Evolutionary conservation across 1,140 invertebrate genomes (phyloP).

Genomic region (Gryon sp.): DNA sequence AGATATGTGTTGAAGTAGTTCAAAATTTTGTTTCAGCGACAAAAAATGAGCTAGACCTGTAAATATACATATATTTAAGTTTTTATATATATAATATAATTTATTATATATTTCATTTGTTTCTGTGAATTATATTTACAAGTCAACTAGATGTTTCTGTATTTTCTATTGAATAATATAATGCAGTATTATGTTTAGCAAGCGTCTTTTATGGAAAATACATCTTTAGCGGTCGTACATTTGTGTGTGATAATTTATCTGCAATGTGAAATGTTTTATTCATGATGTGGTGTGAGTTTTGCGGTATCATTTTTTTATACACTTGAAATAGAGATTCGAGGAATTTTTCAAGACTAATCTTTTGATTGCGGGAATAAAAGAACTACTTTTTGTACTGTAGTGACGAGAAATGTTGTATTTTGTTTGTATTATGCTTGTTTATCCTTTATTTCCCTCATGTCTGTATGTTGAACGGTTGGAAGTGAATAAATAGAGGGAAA

Average conservation of each 20-base stretch:
- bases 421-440: slow-evolving; percentile 4
- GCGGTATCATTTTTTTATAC: slow-evolving; percentile 33
- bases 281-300: slow-evolving; percentile 40
- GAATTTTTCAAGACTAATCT: slow-evolving; percentile 28
- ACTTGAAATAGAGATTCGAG: slow-evolving; percentile 23
- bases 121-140: slow-evolving; percentile 54
- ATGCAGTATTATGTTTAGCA: slow-evolving; percentile 44
- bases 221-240: slow-evolving; percentile 42
- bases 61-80: slow-evolving; percentile 18
- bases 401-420: slow-evolving; percentile 35
- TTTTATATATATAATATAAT: slow-evolving; percentile 9
- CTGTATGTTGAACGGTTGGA: neutral
- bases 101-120: slow-evolving; percentile 7
- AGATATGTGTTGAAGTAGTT: slow-evolving; percentile 61
- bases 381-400: slow-evolving; percentile 58
- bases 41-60: slow-evolving; percentile 34
- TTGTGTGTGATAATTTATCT: slow-evolving; percentile 19
- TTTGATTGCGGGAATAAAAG: slow-evolving; percentile 39
- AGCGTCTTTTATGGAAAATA: slow-evolving; percentile 58
- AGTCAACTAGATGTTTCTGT: slow-evolving; percentile 16
- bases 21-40: slow-evolving; percentile 31
- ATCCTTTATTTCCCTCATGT: neutral
- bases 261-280: slow-evolving; percentile 36
- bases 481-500: slow-evolving; percentile 30
- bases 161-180: slow-evolving; percentile 38